Evolutionary conservation across 2,797 vertebrate genomes (phyloP), one percentile per base, ranked within the genome.

Genomic region (Sebastes variabilis): DNA sequence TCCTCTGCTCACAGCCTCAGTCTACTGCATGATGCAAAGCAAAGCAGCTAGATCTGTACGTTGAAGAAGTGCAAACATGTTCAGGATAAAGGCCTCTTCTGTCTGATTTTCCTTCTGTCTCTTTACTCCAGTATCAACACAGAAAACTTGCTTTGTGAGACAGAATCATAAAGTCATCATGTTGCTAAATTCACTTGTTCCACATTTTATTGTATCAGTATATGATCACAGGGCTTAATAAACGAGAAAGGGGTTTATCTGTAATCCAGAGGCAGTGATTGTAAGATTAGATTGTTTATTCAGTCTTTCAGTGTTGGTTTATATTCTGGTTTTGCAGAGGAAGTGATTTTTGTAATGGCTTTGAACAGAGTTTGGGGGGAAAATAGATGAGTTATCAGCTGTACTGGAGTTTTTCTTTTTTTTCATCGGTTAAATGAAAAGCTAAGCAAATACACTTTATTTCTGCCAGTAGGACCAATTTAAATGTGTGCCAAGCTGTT

Each of bases 261-360:
- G 61, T 86, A 90, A 91, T 91, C 87, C 89, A 86, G 80, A 83
- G 86, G 83, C 81, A 82, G 77, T 85, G 82, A 89, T 90, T 84
- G 81, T 77, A 65, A 84, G 83, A 92, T 90, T 82, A 88, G 68
- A 89, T 89, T 88, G 72, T 92, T 87, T 87, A 77, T 86, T 87
- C 72, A 70, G 76, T 82, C 12, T 86, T 67, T 67, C 65, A 77
- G 49, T 69, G 70, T 66, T 72, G 66, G 52, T 27, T 82, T 85
- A 52, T 27, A 69, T 69, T 85, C 62, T 68, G 59, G 27, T 84
- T 85, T 80, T 86, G 75, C 78, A 36, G 75, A 59, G 74, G 66
- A 61, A 83, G 60, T 54, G 38, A 72, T 85, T 83, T 85, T 87
- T 84, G 20, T 77, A 87, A 90, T 74, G 72, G 58, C 82, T 88